These are phyloP conservation scores for Triops cancriformis DNA, from an alignment of 1,140 invertebrate species.

Conservation along the genomic window DNA sequence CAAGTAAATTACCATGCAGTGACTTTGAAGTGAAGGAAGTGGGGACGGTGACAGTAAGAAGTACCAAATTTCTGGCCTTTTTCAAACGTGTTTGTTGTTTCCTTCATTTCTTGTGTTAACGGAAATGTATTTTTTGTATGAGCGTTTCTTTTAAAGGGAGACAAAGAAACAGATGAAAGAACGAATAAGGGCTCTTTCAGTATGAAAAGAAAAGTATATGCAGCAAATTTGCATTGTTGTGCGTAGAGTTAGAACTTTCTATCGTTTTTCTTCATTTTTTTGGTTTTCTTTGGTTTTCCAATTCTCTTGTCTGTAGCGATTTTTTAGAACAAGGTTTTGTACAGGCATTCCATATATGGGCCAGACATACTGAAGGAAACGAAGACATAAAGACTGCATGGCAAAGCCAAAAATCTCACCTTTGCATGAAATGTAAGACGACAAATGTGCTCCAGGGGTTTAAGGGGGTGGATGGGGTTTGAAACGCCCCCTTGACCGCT, in stretches of 20 bases:
- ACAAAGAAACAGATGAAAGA: too few species aligned
- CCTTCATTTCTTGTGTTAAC: too few species aligned
- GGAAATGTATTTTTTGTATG: too few species aligned
- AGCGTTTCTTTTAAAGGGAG: too few species aligned
- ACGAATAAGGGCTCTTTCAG: not conserved
- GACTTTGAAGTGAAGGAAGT: not conserved
- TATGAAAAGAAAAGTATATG: not conserved
- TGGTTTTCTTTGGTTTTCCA: not conserved
- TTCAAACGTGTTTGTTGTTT: not conserved
- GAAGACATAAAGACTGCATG: not conserved
- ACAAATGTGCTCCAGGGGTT: not conserved
- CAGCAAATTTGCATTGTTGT: not conserved
- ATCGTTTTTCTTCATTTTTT: not conserved
- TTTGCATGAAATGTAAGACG: not conserved
- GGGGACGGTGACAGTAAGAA: not conserved
- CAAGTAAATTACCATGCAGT: not conserved
- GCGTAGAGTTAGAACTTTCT: not conserved
- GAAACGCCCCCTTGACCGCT: not conserved
- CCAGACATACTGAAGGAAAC: not conserved
- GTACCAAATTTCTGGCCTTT: not conserved
- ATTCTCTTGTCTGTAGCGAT: not conserved
- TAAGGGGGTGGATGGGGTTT: not conserved
- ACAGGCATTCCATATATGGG: constrained; percentile 10
- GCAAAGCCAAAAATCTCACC: constrained; percentile 13
- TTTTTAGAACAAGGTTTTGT: not conserved